Evolutionary conservation across 1,140 invertebrate species (phyloP).

Genomic region (Drosophila sp.): DNA sequence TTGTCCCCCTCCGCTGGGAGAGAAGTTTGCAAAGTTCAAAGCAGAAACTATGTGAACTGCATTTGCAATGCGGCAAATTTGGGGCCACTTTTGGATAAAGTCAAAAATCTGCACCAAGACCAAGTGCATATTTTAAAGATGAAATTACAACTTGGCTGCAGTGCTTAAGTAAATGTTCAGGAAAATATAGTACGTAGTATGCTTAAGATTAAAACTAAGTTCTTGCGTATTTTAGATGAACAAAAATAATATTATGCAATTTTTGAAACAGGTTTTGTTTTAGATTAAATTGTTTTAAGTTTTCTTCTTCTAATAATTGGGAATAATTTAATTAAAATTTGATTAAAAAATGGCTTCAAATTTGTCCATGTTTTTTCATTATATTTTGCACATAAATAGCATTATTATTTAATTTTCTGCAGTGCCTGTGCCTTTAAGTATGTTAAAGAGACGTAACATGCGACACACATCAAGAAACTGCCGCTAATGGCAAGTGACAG

Average conservation of each 20-base stretch:
- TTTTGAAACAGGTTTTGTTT: too few species aligned
- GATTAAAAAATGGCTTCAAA: too few species aligned
- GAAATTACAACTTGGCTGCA: constrained; percentile 18
- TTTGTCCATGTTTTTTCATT: background rate
- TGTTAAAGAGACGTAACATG: background rate
- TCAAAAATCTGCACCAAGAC: constrained; percentile 1
- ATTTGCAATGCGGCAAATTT: constrained; percentile 74
- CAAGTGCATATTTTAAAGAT: background rate
- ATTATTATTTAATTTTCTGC: background rate
- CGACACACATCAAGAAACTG: background rate
- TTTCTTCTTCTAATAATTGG: too few species aligned
- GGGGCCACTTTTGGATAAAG: background rate
- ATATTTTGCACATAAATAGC: background rate
- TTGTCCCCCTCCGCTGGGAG: constrained; percentile 6
- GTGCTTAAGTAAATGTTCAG: background rate
- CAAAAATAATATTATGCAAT: too few species aligned
- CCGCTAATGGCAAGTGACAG: constrained; percentile 24
- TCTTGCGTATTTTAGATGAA: too few species aligned
- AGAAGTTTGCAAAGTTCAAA: constrained; percentile 60
- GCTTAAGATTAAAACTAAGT: background rate
- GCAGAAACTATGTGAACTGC: constrained; percentile 68
- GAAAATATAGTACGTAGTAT: background rate
- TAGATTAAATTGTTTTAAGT: too few species aligned
- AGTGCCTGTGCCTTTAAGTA: background rate
- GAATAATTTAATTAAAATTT: too few species aligned